Conservation (phyloP, 2,113 vertebrate species). For the Oncorhynchus clarkii region DNA sequence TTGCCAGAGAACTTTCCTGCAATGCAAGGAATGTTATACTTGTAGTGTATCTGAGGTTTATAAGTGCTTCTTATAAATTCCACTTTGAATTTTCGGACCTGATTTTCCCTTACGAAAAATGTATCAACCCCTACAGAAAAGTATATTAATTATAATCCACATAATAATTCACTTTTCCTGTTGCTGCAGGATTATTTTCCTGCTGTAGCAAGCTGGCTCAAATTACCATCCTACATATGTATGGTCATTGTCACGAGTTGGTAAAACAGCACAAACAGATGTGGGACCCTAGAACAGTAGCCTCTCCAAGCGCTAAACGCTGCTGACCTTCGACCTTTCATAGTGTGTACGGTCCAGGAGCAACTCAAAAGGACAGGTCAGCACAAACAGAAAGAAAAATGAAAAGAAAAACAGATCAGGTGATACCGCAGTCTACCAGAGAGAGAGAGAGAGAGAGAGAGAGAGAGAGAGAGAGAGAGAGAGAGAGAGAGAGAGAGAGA, state of each 20-base stretch:
- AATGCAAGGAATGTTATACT: no score
- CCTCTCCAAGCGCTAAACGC: neutral
- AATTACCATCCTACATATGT: no score
- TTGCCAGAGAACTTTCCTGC: no score
- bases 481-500: neutral
- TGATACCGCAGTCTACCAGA: neutral
- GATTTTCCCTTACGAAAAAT: no score
- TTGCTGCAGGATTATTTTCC: no score
- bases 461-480: neutral
- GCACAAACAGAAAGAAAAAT: conserved; percentile 6
- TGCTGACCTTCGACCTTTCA: neutral
- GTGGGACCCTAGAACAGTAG: neutral
- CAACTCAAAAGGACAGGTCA: conserved; percentile 39
- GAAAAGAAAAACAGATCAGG: conserved; percentile 30
- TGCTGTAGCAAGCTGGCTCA: no score
- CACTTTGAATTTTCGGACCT: no score
- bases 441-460: neutral
- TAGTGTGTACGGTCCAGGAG: neutral
- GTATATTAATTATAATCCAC: no score
- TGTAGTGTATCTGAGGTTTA: no score
- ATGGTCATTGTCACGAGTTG: neutral
- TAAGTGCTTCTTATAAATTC: no score
- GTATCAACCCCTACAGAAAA: no score
- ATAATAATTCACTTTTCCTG: no score
- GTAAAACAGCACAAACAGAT: neutral